Conservation (phyloP, 1,140 invertebrate species). For the Pogonus chalceus region DNA sequence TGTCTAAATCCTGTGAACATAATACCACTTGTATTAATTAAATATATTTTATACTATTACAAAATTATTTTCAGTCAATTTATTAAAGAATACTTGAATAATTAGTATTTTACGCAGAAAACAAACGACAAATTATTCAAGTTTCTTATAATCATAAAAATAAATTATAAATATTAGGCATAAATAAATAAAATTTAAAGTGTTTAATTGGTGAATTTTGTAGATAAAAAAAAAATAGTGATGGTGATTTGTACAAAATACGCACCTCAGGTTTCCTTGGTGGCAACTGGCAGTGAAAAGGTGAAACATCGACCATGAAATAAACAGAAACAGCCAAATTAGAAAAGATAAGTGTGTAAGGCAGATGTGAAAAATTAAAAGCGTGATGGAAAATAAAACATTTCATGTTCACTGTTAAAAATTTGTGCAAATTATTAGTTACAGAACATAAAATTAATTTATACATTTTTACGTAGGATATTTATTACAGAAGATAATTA, state of each 20-base stretch:
- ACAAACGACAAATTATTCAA: neutral
- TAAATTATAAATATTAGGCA: no score
- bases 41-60: constrained; percentile 4
- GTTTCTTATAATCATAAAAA: no score
- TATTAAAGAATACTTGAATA: neutral
- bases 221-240: constrained; percentile 4
- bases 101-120: neutral
- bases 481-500: no score
- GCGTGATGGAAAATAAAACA: constrained; percentile 10
- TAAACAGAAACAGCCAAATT: constrained; percentile 33
- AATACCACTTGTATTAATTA: neutral
- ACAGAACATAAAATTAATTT: no score
- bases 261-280: constrained; percentile 77
- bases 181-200: no score
- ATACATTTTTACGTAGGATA: no score
- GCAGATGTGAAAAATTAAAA: neutral
- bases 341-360: constrained; percentile 22
- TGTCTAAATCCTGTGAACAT: constrained; percentile 71
- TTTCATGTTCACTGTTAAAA: constrained; percentile 23
- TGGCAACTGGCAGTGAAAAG: constrained; percentile 49
- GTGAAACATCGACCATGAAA: constrained; percentile 34
- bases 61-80: constrained; percentile 5
- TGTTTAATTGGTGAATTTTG: no score
- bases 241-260: constrained; percentile 16
- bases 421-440: no score